Percentiles rank a stretch among this genome's conserved stretches.
phyloP scores from a whole-genome alignment of 2,888 invertebrate species.

The Meghimatium bilineatum region DNA sequence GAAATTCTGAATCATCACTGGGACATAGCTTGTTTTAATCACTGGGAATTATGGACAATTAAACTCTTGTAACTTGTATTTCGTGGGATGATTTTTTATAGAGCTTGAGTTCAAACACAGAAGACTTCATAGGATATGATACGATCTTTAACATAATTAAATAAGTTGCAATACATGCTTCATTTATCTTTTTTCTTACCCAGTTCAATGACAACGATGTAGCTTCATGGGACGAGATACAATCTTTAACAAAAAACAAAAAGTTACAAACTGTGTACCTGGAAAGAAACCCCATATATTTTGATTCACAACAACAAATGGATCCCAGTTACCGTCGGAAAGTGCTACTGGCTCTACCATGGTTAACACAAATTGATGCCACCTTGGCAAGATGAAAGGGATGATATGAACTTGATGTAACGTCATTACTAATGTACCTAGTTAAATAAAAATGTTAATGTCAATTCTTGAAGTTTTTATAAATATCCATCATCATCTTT shows the following conservation, averaged over 20 bases:
- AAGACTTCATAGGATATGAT: no score
- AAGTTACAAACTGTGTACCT: slow-evolving; percentile 88
- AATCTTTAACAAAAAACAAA: slow-evolving; percentile 81
- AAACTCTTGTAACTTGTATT: no score
- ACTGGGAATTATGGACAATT: no score
- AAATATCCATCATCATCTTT: no score
- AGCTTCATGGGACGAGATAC: slow-evolving; percentile 89
- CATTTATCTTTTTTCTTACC: slow-evolving; percentile 62
- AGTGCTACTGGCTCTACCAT: slow-evolving; percentile 90
- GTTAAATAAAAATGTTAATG: not conserved
- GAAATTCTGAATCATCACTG: no score
- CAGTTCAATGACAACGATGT: slow-evolving; percentile 95
- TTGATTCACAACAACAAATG: slow-evolving; percentile 77
- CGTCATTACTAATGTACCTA: not conserved
- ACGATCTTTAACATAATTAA: not conserved
- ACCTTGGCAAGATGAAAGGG: slow-evolving; percentile 79
- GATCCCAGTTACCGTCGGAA: slow-evolving; percentile 94
- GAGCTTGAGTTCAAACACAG: no score
- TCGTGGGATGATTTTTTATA: no score
- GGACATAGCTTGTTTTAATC: no score
- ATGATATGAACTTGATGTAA: not conserved
- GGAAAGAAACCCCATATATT: slow-evolving; percentile 90
- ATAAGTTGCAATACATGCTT: not conserved
- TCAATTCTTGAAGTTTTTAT: not conserved
- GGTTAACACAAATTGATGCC: slow-evolving; percentile 94